Conservation (phyloP, 35 echinoderm and acorn worm genomes). For the Stichopus chloronotus region DNA sequence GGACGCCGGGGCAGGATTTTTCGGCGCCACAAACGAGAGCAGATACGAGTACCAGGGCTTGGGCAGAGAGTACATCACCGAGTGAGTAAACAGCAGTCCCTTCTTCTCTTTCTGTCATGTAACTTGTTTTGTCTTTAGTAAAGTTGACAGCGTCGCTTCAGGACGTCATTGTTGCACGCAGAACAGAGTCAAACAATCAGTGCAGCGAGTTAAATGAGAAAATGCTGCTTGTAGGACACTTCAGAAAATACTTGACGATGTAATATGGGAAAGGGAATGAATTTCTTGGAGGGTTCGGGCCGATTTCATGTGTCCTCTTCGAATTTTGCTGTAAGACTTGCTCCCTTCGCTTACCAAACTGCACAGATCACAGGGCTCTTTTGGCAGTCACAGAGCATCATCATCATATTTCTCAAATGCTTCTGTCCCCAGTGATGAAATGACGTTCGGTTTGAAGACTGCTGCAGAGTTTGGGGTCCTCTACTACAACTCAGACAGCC, state of each 20-base stretch:
- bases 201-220: neutral
- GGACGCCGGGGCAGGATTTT: conserved; percentile 42
- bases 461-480: conserved; percentile 78
- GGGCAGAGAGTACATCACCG: conserved; percentile 16
- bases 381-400: too few relatives aligned
- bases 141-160: neutral
- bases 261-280: too few relatives aligned
- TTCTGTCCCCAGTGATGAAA: too few relatives aligned
- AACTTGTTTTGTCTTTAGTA: neutral
- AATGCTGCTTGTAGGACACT: too few relatives aligned
- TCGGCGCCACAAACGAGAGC: conserved; percentile 53
- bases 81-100: conserved; percentile 11
- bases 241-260: too few relatives aligned
- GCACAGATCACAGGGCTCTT: too few relatives aligned
- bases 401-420: too few relatives aligned
- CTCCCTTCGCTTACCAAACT: too few relatives aligned
- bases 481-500: conserved; percentile 62
- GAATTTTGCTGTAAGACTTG: too few relatives aligned
- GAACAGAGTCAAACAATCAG: neutral
- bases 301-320: too few relatives aligned
- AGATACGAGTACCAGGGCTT: conserved; percentile 44
- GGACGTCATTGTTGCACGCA: neutral
- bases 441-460: conserved; percentile 65
- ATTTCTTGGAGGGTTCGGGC: too few relatives aligned
- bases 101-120: neutral